A percentile compares a stretch with the other conserved stretches of the same genome.
phyloP scores from a whole-genome alignment of 2,113 vertebrate genomes.

The Pseudolaguvia tuberculata region DNA sequence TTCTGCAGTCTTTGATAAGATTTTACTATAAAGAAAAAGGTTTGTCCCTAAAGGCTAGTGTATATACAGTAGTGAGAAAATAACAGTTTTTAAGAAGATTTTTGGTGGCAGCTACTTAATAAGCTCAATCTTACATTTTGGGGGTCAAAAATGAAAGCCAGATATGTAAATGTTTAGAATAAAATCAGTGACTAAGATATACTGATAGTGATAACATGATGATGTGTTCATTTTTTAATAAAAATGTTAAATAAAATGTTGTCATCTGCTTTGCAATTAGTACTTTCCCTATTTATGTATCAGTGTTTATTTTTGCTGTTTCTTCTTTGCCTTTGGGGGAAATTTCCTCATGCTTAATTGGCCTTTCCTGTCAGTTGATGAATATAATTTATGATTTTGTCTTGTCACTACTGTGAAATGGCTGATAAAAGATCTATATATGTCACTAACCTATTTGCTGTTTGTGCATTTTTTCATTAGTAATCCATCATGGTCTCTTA shows the following conservation, averaged over 20 bases:
- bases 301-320: constrained; percentile 33
- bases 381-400: constrained; percentile 78
- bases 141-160: neutral
- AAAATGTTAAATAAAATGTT: constrained; percentile 47
- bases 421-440: constrained; percentile 76
- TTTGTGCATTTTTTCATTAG: constrained; percentile 35
- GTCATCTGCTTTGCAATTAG: constrained; percentile 42
- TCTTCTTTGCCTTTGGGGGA: constrained; percentile 40
- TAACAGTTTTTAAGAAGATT: neutral
- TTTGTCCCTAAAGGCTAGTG: neutral
- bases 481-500: neutral
- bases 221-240: constrained; percentile 6
- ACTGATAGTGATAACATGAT: neutral
- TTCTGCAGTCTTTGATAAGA: constrained; percentile 4
- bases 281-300: constrained; percentile 30
- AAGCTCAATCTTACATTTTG: neutral
- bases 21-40: neutral
- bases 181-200: neutral
- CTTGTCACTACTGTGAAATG: constrained; percentile 75
- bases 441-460: constrained; percentile 62
- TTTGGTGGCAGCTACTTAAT: constrained; percentile 23
- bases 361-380: constrained; percentile 71
- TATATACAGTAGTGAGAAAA: neutral
- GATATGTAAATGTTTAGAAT: neutral
- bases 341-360: constrained; percentile 57